These are phyloP conservation scores for Diadegma fenestrale DNA, from an alignment of 2,888 invertebrate genomes.

Conservation along the genomic window DNA sequence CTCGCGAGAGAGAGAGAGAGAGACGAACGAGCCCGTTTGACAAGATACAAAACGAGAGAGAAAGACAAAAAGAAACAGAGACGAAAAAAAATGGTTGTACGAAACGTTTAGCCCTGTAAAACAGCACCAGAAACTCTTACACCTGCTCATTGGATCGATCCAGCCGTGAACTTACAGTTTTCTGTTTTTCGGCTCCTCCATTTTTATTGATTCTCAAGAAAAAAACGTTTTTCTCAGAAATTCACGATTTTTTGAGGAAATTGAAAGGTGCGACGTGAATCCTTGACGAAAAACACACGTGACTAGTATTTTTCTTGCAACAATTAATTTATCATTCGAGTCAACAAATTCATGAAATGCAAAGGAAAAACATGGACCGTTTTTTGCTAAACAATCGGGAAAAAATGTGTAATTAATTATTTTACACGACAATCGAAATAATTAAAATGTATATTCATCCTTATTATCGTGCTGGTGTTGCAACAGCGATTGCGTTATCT, in stretches of 20 bases:
- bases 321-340: too few species aligned
- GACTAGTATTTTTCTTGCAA: too few species aligned
- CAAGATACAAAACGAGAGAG: constrained; percentile 2
- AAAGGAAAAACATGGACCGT: background rate
- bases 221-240: background rate
- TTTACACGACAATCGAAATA: background rate
- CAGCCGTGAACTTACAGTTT: background rate
- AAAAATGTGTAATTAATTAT: background rate
- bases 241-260: background rate
- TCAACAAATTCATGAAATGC: too few species aligned
- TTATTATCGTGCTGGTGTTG: background rate
- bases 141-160: constrained; percentile 20
- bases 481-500: background rate
- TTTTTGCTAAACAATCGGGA: background rate
- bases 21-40: constrained; percentile 35
- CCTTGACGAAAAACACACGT: too few species aligned
- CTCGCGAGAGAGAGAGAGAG: background rate
- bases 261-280: too few species aligned
- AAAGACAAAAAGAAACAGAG: background rate
- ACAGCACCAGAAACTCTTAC: constrained; percentile 13
- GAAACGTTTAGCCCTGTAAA: constrained; percentile 12
- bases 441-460: background rate
- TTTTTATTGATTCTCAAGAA: background rate
- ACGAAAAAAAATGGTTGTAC: background rate
- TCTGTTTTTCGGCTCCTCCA: background rate